Evolutionary conservation across 23 tunicate genomes (phyloP).

Genomic region (Styela plicata): DNA sequence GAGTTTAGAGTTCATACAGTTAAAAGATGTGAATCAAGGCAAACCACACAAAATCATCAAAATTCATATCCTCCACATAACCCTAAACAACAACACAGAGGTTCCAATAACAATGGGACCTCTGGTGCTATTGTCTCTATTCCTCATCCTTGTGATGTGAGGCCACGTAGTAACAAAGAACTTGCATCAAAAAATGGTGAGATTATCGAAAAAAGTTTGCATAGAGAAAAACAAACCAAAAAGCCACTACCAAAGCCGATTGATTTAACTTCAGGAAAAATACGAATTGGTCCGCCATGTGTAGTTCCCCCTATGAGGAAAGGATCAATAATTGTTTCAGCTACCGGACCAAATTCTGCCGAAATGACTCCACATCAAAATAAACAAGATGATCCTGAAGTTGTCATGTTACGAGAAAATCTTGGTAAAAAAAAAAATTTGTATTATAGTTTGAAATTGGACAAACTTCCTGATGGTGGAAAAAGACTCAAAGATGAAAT

Average conservation of each 20-base stretch:
- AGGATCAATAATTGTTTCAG: slow-evolving; percentile 9
- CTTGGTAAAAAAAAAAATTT: slow-evolving; percentile 42
- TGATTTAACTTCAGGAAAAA: background rate
- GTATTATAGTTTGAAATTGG: slow-evolving; percentile 31
- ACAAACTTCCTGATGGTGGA: slow-evolving; percentile 83
- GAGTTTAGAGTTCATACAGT: background rate
- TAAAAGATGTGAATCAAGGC: background rate
- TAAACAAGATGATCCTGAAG: background rate
- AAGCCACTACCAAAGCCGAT: background rate
- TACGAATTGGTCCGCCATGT: slow-evolving; percentile 16
- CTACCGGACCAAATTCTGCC: slow-evolving; percentile 22
- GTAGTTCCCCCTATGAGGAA: background rate
- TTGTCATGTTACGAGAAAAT: slow-evolving; percentile 31
- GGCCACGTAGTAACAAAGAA: background rate
- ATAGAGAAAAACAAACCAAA: background rate
- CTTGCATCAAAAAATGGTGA: background rate
- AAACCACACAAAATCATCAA: background rate
- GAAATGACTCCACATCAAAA: slow-evolving; percentile 20
- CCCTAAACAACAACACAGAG: background rate
- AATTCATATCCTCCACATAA: background rate
- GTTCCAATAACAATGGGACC: background rate
- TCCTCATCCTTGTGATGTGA: background rate
- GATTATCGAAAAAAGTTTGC: background rate
- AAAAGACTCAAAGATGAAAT: slow-evolving; percentile 60
- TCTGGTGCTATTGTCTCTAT: background rate